These are phyloP conservation scores for Julus scandinavius DNA, from an alignment of 2,888 invertebrate species.

Conservation along the genomic window DNA sequence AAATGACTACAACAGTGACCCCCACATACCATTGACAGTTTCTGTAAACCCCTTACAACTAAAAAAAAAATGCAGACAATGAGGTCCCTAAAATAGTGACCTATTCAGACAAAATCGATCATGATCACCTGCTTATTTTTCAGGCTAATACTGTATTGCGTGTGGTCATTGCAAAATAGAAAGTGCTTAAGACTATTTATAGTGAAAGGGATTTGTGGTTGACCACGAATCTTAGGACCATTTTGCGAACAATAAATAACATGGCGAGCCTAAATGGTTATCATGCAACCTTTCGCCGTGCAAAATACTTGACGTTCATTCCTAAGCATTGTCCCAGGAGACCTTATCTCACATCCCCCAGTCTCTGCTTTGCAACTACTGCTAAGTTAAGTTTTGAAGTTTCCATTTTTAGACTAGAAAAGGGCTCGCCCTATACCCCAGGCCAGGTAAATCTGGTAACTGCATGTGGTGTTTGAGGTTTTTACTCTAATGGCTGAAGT, in stretches of 20 bases:
- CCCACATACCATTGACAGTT: not conserved
- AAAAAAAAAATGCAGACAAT: slow-evolving; percentile 5
- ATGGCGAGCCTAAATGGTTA: not conserved
- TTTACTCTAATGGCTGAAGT: not conserved
- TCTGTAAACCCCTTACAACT: slow-evolving; percentile 9
- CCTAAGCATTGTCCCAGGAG: not conserved
- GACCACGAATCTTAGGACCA: not conserved
- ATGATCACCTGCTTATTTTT: slow-evolving; percentile 19
- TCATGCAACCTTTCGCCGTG: not conserved
- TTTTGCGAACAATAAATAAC: not conserved
- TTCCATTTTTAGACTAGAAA: slow-evolving; percentile 11
- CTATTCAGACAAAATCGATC: not conserved
- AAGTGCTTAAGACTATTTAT: slow-evolving; percentile 40
- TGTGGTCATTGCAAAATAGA: not conserved
- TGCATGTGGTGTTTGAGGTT: slow-evolving; percentile 6
- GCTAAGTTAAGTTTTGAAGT: not conserved
- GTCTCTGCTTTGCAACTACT: not conserved
- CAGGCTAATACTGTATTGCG: not conserved
- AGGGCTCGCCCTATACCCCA: not conserved
- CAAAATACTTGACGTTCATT: not conserved
- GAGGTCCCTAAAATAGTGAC: not conserved
- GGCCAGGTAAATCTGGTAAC: not conserved
- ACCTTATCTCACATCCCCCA: not conserved
- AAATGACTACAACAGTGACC: not conserved
- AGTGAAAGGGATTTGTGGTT: slow-evolving; percentile 9